Percentiles rank a stretch among this genome's conserved stretches.
These are phyloP conservation scores for Halichondria panicea DNA, from an alignment of 37 sponge, comb jelly and placozoan species.

Conservation along the genomic window DNA sequence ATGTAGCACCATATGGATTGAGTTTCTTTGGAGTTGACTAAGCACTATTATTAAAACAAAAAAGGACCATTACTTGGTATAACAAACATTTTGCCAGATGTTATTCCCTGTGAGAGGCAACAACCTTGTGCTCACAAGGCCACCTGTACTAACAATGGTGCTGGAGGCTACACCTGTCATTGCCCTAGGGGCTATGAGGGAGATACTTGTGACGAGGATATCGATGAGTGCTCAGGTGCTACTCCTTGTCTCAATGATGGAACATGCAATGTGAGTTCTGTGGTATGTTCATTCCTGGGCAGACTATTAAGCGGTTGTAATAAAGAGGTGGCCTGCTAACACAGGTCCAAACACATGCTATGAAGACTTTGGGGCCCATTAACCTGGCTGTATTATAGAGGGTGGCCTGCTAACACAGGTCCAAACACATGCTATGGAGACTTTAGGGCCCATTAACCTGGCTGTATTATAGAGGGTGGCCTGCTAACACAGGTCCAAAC, in stretches of 20 bases:
- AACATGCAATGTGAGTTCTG: constrained; percentile 7
- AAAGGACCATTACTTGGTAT: no score
- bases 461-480: no score
- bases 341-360: no score
- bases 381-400: no score
- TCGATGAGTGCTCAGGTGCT: background rate
- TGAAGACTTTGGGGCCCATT: no score
- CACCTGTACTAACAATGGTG: constrained; percentile 8
- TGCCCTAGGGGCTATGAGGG: constrained; percentile 1
- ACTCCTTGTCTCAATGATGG: constrained; percentile 21
- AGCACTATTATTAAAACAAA: no score
- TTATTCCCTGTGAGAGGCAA: background rate
- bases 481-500: no score
- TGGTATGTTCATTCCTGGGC: constrained; percentile 3
- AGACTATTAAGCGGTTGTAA: background rate
- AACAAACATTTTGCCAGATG: background rate
- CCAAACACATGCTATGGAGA: no score
- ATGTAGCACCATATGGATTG: background rate
- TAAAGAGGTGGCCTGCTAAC: no score
- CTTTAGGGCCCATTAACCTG: no score
- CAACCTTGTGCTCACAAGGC: constrained; percentile 3
- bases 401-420: no score
- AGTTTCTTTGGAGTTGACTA: no score
- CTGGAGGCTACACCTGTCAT: background rate
- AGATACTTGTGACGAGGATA: background rate